A percentile compares a stretch with the other conserved stretches of the same genome.
Evolutionary conservation across 2,113 vertebrate species (phyloP).

Genomic region (Hassar affinis): DNA sequence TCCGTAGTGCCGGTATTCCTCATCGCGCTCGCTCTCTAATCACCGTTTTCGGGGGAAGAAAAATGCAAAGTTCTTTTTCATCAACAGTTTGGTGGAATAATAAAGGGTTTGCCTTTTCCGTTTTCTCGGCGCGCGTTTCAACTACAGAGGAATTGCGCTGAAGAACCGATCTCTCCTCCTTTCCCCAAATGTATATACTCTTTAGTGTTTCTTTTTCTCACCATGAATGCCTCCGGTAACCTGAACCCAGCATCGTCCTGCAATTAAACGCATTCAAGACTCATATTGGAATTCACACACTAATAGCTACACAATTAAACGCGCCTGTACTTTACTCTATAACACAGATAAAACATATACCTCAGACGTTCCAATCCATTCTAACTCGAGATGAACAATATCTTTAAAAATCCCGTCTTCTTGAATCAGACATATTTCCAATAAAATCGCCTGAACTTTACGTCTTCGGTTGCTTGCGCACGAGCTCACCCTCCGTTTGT

Average conservation of each 20-base stretch:
- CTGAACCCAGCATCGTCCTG: slow-evolving; percentile 11
- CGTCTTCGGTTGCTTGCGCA: slow-evolving; percentile 13
- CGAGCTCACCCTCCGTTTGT: slow-evolving; percentile 53
- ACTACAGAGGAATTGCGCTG: slow-evolving; percentile 68
- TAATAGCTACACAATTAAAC: neutral
- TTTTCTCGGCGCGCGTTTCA: slow-evolving; percentile 56
- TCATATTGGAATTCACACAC: slow-evolving; percentile 19
- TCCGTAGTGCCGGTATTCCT: slow-evolving; percentile 77
- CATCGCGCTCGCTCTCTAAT: slow-evolving; percentile 65
- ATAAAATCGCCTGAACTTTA: slow-evolving; percentile 39
- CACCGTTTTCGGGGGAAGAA: slow-evolving; percentile 17
- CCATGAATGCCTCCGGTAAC: slow-evolving; percentile 18
- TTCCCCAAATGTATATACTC: neutral
- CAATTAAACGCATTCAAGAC: slow-evolving; percentile 11
- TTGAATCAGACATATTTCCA: slow-evolving; percentile 13
- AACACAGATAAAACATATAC: neutral
- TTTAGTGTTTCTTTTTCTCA: slow-evolving; percentile 14
- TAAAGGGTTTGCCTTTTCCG: neutral
- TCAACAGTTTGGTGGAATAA: slow-evolving; percentile 33
- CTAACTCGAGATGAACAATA: neutral
- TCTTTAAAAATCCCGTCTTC: slow-evolving; percentile 37
- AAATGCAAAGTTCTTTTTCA: slow-evolving; percentile 21
- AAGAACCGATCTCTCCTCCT: slow-evolving; percentile 43
- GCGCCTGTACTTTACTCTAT: neutral
- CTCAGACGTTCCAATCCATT: slow-evolving; percentile 29